Base-by-base conservation (phyloP, 2,113 vertebrate genomes). In the Varanus komodoensis region DNA sequence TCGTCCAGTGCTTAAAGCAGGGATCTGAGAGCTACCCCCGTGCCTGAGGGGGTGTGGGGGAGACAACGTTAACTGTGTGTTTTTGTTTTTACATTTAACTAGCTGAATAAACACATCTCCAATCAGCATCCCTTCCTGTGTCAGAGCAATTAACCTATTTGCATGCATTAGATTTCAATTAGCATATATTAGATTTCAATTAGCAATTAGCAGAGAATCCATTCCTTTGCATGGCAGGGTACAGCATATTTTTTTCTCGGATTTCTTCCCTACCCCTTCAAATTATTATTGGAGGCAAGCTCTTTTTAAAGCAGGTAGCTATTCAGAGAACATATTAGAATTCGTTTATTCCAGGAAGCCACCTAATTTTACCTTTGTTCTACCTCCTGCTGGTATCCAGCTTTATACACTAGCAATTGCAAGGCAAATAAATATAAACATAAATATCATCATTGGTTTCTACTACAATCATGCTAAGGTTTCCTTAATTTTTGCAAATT, bases 111-210 rank as follows among this genome's bases (percentile, higher is more conserved):
- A 94, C 93, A 96, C 73, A 90, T 84, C 91, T 91, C 95, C 93
- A 94, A 91, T 93, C 80, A 96, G 95, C 92, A 95, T 95, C 94
- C 93, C 94, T 94, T 79, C 87, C 95, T 95, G 95, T 96, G 96
- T 96, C 93, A 94, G 94, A 92, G 94, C 94, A 96, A 96, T 97
- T 96, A 95, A 95, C 95, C 92, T 95, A 97, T 97, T 96, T 96
- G 93, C 91, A 94, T 97, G 95, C 95, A 96, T 95, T 97, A 96
- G 94, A 89, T 91, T 95, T 93, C 94, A 96, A 96, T 96, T 96
- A 96, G 95, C 94, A 90, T 95, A 86, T 79, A 96, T 94, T 97
- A 96, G 95, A 87, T 91, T 95, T 93, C 94, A 96, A 96, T 96
- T 96, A 96, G 95, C 93, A 90, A 94, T 88, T 78, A 80, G n/a